These are phyloP conservation scores for Atta cephalotes DNA, from an alignment of 1,140 invertebrate species.

Conservation along the genomic window DNA sequence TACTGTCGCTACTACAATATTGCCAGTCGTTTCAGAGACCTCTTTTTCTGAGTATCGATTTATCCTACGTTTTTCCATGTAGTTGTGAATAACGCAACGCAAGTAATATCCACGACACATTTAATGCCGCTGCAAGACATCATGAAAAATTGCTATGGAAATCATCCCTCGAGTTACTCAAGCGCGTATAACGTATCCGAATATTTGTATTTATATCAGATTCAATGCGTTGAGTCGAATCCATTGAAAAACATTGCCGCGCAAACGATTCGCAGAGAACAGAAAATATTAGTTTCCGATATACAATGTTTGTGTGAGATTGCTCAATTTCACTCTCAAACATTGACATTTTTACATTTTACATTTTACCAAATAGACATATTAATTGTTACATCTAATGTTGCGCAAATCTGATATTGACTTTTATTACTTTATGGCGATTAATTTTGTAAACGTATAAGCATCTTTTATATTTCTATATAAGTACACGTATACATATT, in stretches of 20 bases:
- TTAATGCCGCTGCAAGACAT: background rate
- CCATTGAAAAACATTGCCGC: slow-evolving; percentile 9
- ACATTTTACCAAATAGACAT: background rate
- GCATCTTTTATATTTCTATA: background rate
- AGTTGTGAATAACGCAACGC: slow-evolving; percentile 66
- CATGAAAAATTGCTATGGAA: slow-evolving; percentile 12
- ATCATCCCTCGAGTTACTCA: background rate
- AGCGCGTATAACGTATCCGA: background rate
- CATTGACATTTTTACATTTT: background rate
- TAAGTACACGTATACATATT: background rate
- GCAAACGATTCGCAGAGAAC: background rate
- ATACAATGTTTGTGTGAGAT: background rate
- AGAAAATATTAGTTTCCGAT: slow-evolving; percentile 19
- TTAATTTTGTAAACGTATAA: background rate
- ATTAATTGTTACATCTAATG: background rate
- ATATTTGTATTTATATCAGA: slow-evolving; percentile 53
- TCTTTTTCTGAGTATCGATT: slow-evolving; percentile 58
- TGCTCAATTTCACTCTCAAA: slow-evolving; percentile 2
- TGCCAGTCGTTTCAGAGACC: background rate
- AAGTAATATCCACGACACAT: slow-evolving; percentile 31
- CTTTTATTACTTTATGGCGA: background rate
- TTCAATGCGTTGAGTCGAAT: background rate
- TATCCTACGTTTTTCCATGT: slow-evolving; percentile 31
- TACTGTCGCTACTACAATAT: background rate
- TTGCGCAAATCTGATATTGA: background rate